Evolutionary conservation across 2,113 vertebrate species (phyloP).

Genomic region (Fulica atra): DNA sequence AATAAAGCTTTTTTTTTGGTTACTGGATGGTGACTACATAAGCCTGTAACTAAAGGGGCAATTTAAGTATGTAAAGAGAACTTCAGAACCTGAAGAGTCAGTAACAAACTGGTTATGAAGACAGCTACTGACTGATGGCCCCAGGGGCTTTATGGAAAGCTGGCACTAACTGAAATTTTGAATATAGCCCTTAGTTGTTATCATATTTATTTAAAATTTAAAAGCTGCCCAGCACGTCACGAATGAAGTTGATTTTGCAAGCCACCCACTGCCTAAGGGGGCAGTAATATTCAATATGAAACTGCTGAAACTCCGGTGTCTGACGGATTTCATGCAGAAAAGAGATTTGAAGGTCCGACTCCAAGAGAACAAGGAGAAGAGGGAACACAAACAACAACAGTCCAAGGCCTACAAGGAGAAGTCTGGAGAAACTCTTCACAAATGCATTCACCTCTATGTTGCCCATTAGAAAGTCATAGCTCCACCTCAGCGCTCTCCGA

Average conservation of each 20-base stretch:
- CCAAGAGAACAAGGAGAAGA: constrained; percentile 91
- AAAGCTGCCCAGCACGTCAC: constrained; percentile 87
- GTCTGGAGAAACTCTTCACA: constrained; percentile 88
- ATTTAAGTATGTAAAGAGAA: constrained; percentile 38
- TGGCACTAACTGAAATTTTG: constrained; percentile 63
- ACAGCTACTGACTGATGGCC: not conserved
- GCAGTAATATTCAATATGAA: constrained; percentile 97
- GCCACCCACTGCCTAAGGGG: constrained; percentile 93
- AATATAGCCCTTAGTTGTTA: constrained; percentile 81
- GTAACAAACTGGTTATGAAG: not conserved
- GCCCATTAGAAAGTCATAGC: constrained; percentile 84
- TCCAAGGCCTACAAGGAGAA: constrained; percentile 87
- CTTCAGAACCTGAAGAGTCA: not conserved
- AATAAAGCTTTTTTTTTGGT: constrained; percentile 56
- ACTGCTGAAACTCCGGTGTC: constrained; percentile 97
- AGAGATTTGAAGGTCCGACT: constrained; percentile 95
- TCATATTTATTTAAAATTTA: constrained; percentile 63
- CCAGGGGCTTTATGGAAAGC: constrained; percentile 35
- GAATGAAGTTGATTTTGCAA: constrained; percentile 86
- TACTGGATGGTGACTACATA: constrained; percentile 20
- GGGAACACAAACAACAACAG: constrained; percentile 83
- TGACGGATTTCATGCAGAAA: constrained; percentile 97
- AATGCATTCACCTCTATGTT: constrained; percentile 87
- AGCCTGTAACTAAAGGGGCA: constrained; percentile 35
- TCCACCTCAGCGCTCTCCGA: constrained; percentile 77